These are phyloP conservation scores for Calliopum simillimum DNA, from an alignment of 2,888 invertebrate genomes.

Conservation along the genomic window DNA sequence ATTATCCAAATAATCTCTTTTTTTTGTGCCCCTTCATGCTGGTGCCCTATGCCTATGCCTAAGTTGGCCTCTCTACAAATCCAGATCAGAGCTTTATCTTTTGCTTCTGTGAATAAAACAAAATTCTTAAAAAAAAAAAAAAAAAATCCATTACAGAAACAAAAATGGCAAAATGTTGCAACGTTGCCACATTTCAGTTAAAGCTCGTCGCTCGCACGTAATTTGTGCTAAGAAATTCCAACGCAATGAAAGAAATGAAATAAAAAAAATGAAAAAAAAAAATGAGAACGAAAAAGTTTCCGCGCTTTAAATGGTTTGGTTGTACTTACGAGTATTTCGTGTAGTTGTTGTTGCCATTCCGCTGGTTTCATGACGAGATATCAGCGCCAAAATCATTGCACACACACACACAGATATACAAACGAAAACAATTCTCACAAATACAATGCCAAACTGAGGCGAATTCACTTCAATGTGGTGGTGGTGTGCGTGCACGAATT, in stretches of 20 bases:
- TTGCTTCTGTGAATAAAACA: no score
- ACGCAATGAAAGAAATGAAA: slow-evolving; percentile 18
- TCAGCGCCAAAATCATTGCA: slow-evolving; percentile 26
- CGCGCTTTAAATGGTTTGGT: slow-evolving; percentile 32
- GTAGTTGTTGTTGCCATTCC: slow-evolving; percentile 2
- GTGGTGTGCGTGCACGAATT: slow-evolving; percentile 39
- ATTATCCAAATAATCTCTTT: no score
- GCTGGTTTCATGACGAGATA: background rate
- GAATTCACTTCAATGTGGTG: slow-evolving; percentile 16
- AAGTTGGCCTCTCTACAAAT: no score
- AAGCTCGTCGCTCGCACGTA: slow-evolving; percentile 26
- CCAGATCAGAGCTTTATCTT: no score
- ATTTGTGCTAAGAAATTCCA: slow-evolving; percentile 35
- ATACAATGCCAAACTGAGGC: slow-evolving; percentile 3
- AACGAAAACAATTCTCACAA: background rate
- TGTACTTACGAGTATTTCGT: slow-evolving; percentile 4
- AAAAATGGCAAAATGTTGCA: slow-evolving; percentile 3
- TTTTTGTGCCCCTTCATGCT: no score
- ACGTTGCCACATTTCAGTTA: slow-evolving; percentile 34
- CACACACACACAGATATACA: slow-evolving; percentile 6
- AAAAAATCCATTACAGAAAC: background rate
- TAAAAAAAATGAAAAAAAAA: background rate
- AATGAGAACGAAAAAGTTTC: slow-evolving; percentile 20
- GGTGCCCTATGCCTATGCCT: no score
- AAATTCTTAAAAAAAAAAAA: background rate